Conservation (phyloP, 2,888 invertebrate species). For the Cinara cedri region DNA sequence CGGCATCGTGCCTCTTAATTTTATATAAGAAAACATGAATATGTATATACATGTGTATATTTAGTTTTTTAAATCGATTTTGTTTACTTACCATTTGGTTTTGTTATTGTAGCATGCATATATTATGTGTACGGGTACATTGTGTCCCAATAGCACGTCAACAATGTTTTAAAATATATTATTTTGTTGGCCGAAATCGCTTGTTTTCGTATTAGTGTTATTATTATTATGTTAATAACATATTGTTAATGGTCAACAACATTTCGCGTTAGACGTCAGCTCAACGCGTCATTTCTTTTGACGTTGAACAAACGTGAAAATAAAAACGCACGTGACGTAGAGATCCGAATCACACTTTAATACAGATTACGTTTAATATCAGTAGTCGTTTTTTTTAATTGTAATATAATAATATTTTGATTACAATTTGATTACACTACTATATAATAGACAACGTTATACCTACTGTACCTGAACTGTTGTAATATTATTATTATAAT, state of each 20-base stretch:
- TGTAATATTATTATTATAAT: too few relatives aligned
- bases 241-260: neutral
- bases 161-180: neutral
- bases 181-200: slow-evolving; percentile 16
- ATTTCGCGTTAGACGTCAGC: slow-evolving; percentile 22
- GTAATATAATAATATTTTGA: neutral
- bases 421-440: too few relatives aligned
- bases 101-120: neutral
- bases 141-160: neutral
- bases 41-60: too few relatives aligned
- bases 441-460: too few relatives aligned
- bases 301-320: neutral
- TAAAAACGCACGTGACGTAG: neutral
- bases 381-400: neutral
- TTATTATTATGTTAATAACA: too few relatives aligned
- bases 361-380: neutral
- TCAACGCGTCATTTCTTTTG: neutral
- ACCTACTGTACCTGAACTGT: too few relatives aligned
- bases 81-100: neutral
- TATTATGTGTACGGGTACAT: neutral
- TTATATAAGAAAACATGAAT: too few relatives aligned
- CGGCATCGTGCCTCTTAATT: too few relatives aligned
- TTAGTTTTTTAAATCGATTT: too few relatives aligned
- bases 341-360: neutral
- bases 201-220: neutral